Base-by-base conservation (phyloP, 2,113 vertebrate species). In the Dicerorhinus sumatrensis region DNA sequence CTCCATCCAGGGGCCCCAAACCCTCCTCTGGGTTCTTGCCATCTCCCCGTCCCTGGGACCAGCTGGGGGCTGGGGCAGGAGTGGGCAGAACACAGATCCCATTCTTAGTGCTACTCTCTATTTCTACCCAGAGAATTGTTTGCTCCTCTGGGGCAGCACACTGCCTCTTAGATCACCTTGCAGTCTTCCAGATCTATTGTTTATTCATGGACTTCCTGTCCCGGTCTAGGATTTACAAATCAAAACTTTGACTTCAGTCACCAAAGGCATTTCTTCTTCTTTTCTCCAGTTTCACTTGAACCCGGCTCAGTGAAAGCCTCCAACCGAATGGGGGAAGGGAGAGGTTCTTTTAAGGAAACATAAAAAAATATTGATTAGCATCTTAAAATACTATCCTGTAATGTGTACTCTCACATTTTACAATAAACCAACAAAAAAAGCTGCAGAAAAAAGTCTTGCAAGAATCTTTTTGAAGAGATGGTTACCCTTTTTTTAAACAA, bases 181-280 rank as follows among this genome's bases (percentile, higher is more conserved):
- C 27, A 29, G 23, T 33, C 12, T 54, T 80, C 62, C 62, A 42
- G 17, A 39, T 69, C 91, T 77, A 33, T 72, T 73, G 69, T 56
- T 91, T 84, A 77, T 63, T 63, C 70, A 39, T 23, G 0, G 81
- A 20, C 33, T 92, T 80, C 33, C 63, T 89, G 39, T 80, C 29
- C 77, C 75, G 5, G 31, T 27, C 25, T 73, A 56, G 23, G 56
- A 87, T 83, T 84, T 94, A 73, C 65, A 92, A 63, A 62, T 69
- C 42, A n/a, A 54, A 79, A 75, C 14, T 21, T 69, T 58, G n/a
- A 29, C 65, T 76, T 39, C 14, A 20, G 4, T 67, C 39, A 6
- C 39, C 58, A n/a, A 92, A 85, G 54, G 42, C 12, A 75, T 90
- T 79, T 92, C 48, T 90, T 94, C 54, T 77, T 36, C 39, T 93